Evolutionary conservation across 1,140 invertebrate species (phyloP), one percentile per base, ranked within the genome.

Genomic region (Linepithema humile): DNA sequence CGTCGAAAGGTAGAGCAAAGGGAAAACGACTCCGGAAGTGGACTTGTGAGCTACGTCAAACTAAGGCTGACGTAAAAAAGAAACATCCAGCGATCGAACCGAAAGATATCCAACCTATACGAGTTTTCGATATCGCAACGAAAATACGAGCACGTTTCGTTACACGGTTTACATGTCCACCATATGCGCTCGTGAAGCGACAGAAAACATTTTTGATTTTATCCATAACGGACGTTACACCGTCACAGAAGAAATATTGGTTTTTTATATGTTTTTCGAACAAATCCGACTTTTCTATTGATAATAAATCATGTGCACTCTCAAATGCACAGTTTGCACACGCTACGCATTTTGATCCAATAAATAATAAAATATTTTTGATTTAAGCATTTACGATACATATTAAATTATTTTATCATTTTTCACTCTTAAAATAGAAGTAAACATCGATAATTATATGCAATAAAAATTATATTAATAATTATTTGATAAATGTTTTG

Each of bases 141-240:
- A 69, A 80, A 80, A 80, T 80, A 80, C 64, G 75, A 80, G 75
- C 64, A n/a, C 64, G 50, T 20, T 80, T 80, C 55, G 64, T 69
- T 69, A 35, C 45, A 43, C 29, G 75, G 38, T 57, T 69, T 55
- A 80, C 64, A 80, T 80, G 64, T 77, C 62, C 60, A n/a, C 45
- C 48, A 20, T 40, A 17, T 38, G 64, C 48, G 43, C 69, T 78
- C 62, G 75, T 50, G 62, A 48, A 80, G 64, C 64, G 50, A 57
- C 35, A 80, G 50, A 57, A 80, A 80, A 70, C 35, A 67, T 57
- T 80, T 80, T 80, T 69, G 75, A 80, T 80, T 80, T 80, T 80
- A 80, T 80, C 74, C 43, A 65, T 65, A 77, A 77, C 64, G 64
- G 64, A 69, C 64, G 64, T 80, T 70, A 32, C 35, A 23, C 17